Evolutionary conservation across 2,888 invertebrate genomes (phyloP), one percentile per base, ranked within the genome.

Genomic region (Spodoptera picta): DNA sequence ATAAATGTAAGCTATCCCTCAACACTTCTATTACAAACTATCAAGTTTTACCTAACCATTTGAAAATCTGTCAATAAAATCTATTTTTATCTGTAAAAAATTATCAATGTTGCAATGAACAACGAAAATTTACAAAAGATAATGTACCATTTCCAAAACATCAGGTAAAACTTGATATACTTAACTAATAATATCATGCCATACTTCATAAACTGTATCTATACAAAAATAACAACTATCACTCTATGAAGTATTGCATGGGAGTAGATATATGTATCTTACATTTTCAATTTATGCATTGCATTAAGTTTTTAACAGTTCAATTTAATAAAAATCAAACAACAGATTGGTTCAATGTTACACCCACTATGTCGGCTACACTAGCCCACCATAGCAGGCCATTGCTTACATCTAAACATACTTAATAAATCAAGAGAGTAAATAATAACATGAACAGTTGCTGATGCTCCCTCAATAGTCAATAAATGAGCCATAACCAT

Each of bases 301-400:
- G 93, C 94, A 94, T 94, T 89, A 89, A 87, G 86, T 87, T 92
- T 93, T 83, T 84, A 88, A 88, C 87, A 92, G 93, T 94, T 94
- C 93, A 94, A 94, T 94, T 94, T 89, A 90, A 90, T 92, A 91
- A 89, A 91, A 94, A 94, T 93, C 93, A 94, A 94, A 94, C 94
- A 90, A 92, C 86, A 90, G 83, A 86, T 88, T 87, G 80, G 83
- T 82, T 88, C 83, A 84, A 83, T 83, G 81, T 89, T 88, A 88
- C 77, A 89, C 84, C 85, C 87, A 91, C 82, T 85, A 86, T 84
- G 89, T 87, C 88, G 87, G 89, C 88, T 78, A 67, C 10, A 87
- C 80, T 83, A 87, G 85, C 89, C 85, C 81, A 86, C 82, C 83
- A 87, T 83, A 84, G 89, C 90, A 90, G 90, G 90, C 90, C 91